phyloP scores from a whole-genome alignment of 2,888 invertebrate species.

The Diarsia mendica region DNA sequence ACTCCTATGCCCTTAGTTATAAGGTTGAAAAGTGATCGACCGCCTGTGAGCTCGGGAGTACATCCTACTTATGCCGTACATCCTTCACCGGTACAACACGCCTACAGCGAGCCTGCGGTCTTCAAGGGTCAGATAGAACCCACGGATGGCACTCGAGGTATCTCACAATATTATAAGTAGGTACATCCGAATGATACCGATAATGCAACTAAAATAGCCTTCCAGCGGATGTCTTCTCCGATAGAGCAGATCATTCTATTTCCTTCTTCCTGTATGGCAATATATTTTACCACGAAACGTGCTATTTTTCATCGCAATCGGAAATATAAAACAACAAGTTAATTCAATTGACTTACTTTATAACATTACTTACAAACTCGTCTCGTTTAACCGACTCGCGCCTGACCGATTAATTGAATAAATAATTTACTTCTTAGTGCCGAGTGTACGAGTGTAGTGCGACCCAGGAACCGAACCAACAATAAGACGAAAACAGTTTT shows the following conservation, averaged over 20 bases:
- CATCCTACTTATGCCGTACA: background rate
- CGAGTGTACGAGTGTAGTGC: background rate
- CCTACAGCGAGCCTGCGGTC: slow-evolving; percentile 18
- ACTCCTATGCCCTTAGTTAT: too few species aligned
- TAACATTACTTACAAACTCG: slow-evolving; percentile 11
- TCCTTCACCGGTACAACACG: background rate
- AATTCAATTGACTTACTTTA: slow-evolving; percentile 3
- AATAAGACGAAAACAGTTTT: slow-evolving; percentile 26
- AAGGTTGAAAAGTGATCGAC: too few species aligned
- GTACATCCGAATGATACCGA: background rate
- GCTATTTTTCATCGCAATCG: background rate
- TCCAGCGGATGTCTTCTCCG: background rate
- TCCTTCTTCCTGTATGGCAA: too few species aligned
- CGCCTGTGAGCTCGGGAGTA: background rate
- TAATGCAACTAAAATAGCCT: background rate
- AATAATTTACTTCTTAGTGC: slow-evolving; percentile 30
- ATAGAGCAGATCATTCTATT: background rate
- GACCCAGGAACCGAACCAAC: slow-evolving; percentile 17
- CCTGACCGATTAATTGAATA: slow-evolving; percentile 35
- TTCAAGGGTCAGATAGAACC: slow-evolving; percentile 2
- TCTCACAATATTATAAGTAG: background rate
- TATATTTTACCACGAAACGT: background rate
- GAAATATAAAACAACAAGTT: slow-evolving; percentile 1
- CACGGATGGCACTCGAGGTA: background rate
- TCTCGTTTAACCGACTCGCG: slow-evolving; percentile 1